A percentile compares a stretch with the other conserved stretches of the same genome.
Conservation (phyloP, 2,888 invertebrate genomes). For the Argynnis bischoffii region DNA sequence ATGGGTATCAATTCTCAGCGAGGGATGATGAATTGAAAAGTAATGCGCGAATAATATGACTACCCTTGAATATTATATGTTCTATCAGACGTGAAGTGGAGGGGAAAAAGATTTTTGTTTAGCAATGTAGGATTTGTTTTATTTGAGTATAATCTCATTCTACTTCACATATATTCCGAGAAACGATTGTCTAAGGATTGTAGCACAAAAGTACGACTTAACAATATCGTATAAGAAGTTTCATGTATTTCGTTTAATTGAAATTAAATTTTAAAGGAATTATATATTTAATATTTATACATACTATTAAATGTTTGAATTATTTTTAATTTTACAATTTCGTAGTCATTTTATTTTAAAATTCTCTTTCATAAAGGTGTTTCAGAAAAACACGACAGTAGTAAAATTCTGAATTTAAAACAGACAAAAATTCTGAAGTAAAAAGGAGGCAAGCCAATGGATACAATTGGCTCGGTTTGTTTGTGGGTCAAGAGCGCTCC, state of each 20-base stretch:
- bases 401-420: constrained; percentile 17
- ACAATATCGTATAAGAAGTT: background rate
- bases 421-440: constrained; percentile 19
- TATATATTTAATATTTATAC: no score
- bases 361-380: constrained; percentile 1
- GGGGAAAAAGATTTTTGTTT: constrained; percentile 26
- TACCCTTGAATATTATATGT: constrained; percentile 43
- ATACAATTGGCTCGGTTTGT: constrained; percentile 30
- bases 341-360: background rate
- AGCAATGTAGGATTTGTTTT: constrained; percentile 22
- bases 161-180: background rate
- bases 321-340: background rate
- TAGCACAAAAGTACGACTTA: background rate
- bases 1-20: constrained; percentile 44
- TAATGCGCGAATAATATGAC: constrained; percentile 41
- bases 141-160: constrained; percentile 9
- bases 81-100: constrained; percentile 28
- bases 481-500: constrained; percentile 30
- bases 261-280: no score
- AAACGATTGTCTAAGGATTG: background rate
- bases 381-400: background rate
- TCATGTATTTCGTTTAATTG: no score
- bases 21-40: constrained; percentile 42
- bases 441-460: constrained; percentile 28
- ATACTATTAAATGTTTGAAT: background rate